Base-by-base conservation (phyloP, 2,113 vertebrate genomes). In the Tapirus terrestris region DNA sequence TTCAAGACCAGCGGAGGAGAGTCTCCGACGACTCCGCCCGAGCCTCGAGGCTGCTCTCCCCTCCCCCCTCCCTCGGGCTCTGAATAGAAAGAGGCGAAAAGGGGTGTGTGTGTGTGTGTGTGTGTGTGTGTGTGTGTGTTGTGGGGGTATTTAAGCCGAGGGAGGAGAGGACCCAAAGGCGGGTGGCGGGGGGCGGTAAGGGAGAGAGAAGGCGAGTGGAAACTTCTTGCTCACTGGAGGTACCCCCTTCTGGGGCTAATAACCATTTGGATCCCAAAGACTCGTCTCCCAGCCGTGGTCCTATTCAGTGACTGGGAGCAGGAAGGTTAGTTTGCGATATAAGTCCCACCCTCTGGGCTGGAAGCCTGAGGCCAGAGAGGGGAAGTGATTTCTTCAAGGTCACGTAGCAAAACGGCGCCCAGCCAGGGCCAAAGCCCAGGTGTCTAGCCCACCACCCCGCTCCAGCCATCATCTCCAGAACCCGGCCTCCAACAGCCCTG, bases 311-410 rank as follows among this genome's bases (percentile, higher is more conserved):
- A 31, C 83, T 72, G 25, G 31, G 48, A 27, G 11, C 27, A 39
- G 36, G 75, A 58, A 36, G 33, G 10, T 53, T 56, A 79, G 56
- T 72, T 51, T 60, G 91, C 51, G 86, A 53, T 65, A 25, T 51
- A 84, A 94, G 77, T 82, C 87, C 88, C 91, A 91, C 97, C 96
- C 60, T 93, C 97, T 13, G 65, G 75, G 79, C 79, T 73, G 80
- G 77, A 31, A 90, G 88, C 82, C 84, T 68, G 88, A 25, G 67
- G 94, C 92, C 90, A 83, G 92, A 94, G 90, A 87, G 79, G 94
- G 89, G 92, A 93, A 94, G 93, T 87, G 84, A 90, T 88, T 97
- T 94, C 88, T 80, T 96, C 97, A 97, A 97, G 96, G 96, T 97
- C 98, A 95, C 96, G 68, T 90, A 75, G 96, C 87, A 14, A 43